Percentiles rank a stretch among this genome's conserved stretches.
phyloP scores from a whole-genome alignment of 2,113 vertebrate species.

The Python bivittatus region DNA sequence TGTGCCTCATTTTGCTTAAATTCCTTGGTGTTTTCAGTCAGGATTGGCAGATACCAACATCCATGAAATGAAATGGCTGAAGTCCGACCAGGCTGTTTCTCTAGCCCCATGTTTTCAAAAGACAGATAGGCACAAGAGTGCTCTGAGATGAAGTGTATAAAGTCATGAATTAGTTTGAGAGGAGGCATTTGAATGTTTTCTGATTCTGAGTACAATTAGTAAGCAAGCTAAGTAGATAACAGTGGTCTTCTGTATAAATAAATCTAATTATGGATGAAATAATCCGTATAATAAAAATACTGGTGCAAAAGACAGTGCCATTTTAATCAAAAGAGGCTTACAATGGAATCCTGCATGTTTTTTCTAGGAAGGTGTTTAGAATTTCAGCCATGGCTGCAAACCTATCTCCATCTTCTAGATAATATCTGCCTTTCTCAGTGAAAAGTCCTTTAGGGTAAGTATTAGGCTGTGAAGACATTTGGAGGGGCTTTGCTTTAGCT shows the following conservation, averaged over 20 bases:
- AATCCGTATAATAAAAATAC: not conserved
- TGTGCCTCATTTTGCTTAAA: not conserved
- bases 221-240: not conserved
- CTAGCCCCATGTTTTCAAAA: not conserved
- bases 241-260: conserved; percentile 14
- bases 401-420: not conserved
- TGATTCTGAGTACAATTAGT: not conserved
- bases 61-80: not conserved
- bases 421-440: not conserved
- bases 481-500: not conserved
- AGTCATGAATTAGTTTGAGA: conserved; percentile 10
- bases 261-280: not conserved
- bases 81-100: not conserved
- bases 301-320: not conserved
- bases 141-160: not conserved
- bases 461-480: not conserved
- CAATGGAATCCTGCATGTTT: not conserved
- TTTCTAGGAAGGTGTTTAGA: not conserved
- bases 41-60: not conserved
- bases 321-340: not conserved
- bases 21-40: not conserved
- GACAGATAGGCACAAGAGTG: not conserved
- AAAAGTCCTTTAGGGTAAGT: not conserved
- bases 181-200: not conserved
- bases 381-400: not conserved